Conservation (phyloP, 2,113 vertebrate genomes). For the Acanthochromis polyacanthus region DNA sequence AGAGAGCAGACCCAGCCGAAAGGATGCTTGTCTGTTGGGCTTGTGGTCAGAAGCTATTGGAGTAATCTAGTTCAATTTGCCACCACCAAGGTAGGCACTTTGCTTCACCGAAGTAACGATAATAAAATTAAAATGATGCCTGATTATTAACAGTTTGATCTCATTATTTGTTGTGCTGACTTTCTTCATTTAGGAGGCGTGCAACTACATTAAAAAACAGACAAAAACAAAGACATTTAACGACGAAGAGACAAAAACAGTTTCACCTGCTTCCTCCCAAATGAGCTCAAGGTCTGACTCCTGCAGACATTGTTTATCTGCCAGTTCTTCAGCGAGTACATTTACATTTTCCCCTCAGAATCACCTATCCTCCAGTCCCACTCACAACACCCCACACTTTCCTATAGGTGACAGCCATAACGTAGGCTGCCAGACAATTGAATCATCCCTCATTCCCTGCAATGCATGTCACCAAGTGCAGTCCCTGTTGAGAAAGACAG, state of each 20-base stretch:
- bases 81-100: slow-evolving; percentile 54
- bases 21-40: slow-evolving; percentile 89
- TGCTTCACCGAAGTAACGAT: neutral
- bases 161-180: neutral
- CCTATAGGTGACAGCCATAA: slow-evolving; percentile 54
- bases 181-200: slow-evolving; percentile 41
- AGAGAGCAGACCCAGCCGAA: slow-evolving; percentile 16
- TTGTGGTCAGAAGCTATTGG: slow-evolving; percentile 90
- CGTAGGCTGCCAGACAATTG: slow-evolving; percentile 79
- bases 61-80: slow-evolving; percentile 85
- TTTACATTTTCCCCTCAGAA: slow-evolving; percentile 36
- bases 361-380: neutral
- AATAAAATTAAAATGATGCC: neutral
- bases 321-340: slow-evolving; percentile 49
- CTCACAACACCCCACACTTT: neutral
- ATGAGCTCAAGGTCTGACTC: slow-evolving; percentile 25
- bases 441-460: slow-evolving; percentile 83
- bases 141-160: neutral
- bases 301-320: slow-evolving; percentile 15
- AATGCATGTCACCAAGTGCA: slow-evolving; percentile 84
- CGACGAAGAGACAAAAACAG: slow-evolving; percentile 28
- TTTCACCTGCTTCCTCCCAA: slow-evolving; percentile 9
- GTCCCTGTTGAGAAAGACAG: slow-evolving; percentile 82
- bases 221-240: slow-evolving; percentile 28
- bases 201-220: slow-evolving; percentile 28